Conservation (phyloP, 2,113 vertebrate species). For the Thryonomys swinderianus region DNA sequence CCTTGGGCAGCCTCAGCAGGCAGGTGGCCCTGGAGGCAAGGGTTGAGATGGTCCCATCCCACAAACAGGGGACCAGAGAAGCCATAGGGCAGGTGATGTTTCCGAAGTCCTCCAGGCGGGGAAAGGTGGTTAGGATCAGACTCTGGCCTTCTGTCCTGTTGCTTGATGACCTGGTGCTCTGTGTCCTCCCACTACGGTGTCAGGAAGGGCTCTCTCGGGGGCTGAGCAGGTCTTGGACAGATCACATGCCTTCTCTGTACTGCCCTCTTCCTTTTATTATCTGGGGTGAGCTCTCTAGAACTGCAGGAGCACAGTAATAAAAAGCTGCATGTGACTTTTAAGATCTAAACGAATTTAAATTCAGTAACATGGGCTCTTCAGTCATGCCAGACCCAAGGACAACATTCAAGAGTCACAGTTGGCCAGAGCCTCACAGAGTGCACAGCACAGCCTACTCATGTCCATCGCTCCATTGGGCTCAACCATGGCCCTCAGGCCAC, state of each 20-base stretch:
- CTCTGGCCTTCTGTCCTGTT: not conserved
- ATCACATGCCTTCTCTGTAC: not conserved
- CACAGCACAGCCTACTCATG: not conserved
- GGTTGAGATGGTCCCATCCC: not conserved
- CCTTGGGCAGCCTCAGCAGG: not conserved
- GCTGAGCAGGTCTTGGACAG: not conserved
- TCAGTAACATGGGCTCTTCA: not conserved
- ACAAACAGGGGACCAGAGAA: not conserved
- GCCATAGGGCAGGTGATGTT: not conserved
- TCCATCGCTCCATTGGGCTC: too few species aligned
- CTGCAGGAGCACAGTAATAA: not conserved
- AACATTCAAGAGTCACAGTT: not conserved
- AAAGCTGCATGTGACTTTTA: not conserved
- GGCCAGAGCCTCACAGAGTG: not conserved
- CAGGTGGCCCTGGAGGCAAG: not conserved
- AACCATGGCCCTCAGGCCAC: too few species aligned
- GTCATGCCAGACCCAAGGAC: not conserved
- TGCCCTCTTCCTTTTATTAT: not conserved
- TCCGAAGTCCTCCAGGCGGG: rapidly evolving
- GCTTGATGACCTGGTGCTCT: not conserved
- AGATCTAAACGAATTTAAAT: not conserved
- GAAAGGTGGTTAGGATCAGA: too few species aligned
- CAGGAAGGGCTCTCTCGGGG: not conserved
- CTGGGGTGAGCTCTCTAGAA: not conserved
- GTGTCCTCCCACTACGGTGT: not conserved